A percentile compares a stretch with the other conserved stretches of the same genome.
phyloP scores from a whole-genome alignment of 2,888 invertebrate species.

The Pseudanteris insignis region DNA sequence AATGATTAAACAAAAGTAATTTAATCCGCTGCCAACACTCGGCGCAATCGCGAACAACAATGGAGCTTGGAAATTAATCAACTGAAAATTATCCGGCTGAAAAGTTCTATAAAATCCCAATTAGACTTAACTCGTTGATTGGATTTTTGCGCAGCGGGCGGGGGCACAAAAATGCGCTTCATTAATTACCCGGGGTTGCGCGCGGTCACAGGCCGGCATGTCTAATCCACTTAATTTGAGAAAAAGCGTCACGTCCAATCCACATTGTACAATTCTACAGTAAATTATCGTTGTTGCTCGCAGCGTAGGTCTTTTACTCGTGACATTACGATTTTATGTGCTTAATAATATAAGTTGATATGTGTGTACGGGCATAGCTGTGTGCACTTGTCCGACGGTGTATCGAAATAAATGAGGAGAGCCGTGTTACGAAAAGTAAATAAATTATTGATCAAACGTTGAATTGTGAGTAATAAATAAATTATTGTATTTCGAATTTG shows the following conservation, averaged over 20 bases:
- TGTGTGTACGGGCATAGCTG: too few relatives aligned
- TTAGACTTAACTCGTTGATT: constrained; percentile 37
- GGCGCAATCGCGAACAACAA: constrained; percentile 11
- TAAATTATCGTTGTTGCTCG: constrained; percentile 39
- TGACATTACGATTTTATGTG: too few relatives aligned
- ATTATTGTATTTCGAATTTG: too few relatives aligned
- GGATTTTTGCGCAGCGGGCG: constrained; percentile 25
- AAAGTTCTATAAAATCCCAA: constrained; percentile 36
- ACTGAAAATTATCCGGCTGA: constrained; percentile 14
- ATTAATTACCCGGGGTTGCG: constrained; percentile 20
- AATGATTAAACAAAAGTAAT: constrained; percentile 26
- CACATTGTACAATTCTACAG: constrained; percentile 31
- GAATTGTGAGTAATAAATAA: too few relatives aligned
- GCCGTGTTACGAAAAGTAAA: too few relatives aligned
- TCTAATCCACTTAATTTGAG: constrained; percentile 38
- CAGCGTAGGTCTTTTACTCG: too few relatives aligned
- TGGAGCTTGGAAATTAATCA: constrained; percentile 25
- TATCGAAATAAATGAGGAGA: too few relatives aligned
- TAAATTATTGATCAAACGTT: too few relatives aligned
- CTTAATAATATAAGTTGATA: too few relatives aligned
- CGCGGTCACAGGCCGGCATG: constrained; percentile 20
- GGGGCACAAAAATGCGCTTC: constrained; percentile 18
- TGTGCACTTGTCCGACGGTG: too few relatives aligned
- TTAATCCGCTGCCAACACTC: constrained; percentile 10
- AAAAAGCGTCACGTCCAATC: constrained; percentile 14